Conservation (phyloP, 64 coral and sea anemone species). For the Actinia tenebrosa region DNA sequence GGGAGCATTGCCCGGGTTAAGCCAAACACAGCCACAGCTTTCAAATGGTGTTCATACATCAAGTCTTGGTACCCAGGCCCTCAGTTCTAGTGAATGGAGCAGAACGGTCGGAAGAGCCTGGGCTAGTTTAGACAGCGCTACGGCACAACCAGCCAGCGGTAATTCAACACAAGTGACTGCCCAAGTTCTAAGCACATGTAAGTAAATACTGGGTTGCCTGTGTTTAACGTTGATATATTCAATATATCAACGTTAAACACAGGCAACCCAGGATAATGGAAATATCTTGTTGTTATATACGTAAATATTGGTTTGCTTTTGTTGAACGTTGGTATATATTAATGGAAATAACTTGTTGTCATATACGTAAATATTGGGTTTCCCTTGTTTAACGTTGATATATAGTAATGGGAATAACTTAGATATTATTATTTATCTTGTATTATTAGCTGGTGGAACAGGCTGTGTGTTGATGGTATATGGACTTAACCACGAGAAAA, state of each 20-base stretch:
- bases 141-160: slow-evolving; percentile 16
- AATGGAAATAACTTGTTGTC: too few relatives aligned
- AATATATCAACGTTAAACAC: too few relatives aligned
- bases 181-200: slow-evolving; percentile 75
- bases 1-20: slow-evolving; percentile 66
- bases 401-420: too few relatives aligned
- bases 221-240: too few relatives aligned
- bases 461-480: slow-evolving; percentile 98
- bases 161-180: slow-evolving; percentile 50
- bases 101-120: slow-evolving; percentile 9
- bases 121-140: neutral
- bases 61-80: neutral
- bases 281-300: too few relatives aligned
- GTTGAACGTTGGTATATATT: too few relatives aligned
- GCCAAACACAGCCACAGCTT: slow-evolving; percentile 48
- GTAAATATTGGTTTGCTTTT: neutral
- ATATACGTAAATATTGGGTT: too few relatives aligned
- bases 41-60: slow-evolving; percentile 22
- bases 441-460: slow-evolving; percentile 52
- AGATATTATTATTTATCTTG: neutral
- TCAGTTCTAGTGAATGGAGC: slow-evolving; percentile 24
- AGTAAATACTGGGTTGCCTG: neutral
- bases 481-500: slow-evolving; percentile 91
- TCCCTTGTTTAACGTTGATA: too few relatives aligned
- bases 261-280: too few relatives aligned